Conservation (phyloP, 2,797 vertebrate genomes). For the Holocentrus rufus region DNA sequence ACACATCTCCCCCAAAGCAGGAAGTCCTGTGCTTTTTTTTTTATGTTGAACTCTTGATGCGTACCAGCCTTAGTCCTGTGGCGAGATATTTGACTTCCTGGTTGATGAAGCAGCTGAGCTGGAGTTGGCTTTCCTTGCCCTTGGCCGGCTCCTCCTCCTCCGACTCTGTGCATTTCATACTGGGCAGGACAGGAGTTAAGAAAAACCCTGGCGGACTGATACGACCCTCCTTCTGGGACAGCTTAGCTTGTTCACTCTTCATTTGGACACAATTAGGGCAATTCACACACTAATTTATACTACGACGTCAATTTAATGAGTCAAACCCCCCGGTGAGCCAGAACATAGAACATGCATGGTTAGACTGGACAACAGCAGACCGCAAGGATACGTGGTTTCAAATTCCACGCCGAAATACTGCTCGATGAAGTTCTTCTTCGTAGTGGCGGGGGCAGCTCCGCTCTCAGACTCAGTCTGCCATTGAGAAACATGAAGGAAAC, state of each 20-base stretch:
- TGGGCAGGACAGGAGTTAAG: constrained; percentile 83
- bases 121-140: constrained; percentile 95
- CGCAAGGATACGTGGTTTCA: constrained; percentile 94
- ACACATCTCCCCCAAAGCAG: background rate
- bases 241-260: background rate
- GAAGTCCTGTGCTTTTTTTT: background rate
- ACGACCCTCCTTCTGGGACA: background rate
- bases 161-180: constrained; percentile 98
- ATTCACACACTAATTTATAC: background rate
- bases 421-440: constrained; percentile 98
- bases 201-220: constrained; percentile 35
- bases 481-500: background rate
- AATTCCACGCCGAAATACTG: constrained; percentile 98
- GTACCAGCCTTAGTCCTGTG: constrained; percentile 95
- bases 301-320: background rate
- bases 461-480: constrained; percentile 84
- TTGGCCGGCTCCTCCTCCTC: constrained; percentile 96
- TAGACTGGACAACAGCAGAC: background rate
- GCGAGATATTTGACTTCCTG: constrained; percentile 99
- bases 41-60: constrained; percentile 45
- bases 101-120: constrained; percentile 99
- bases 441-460: constrained; percentile 79
- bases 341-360: background rate
- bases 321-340: background rate
- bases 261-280: background rate